Conservation (phyloP, 1,140 invertebrate genomes). For the Brachionus koreanus region DNA sequence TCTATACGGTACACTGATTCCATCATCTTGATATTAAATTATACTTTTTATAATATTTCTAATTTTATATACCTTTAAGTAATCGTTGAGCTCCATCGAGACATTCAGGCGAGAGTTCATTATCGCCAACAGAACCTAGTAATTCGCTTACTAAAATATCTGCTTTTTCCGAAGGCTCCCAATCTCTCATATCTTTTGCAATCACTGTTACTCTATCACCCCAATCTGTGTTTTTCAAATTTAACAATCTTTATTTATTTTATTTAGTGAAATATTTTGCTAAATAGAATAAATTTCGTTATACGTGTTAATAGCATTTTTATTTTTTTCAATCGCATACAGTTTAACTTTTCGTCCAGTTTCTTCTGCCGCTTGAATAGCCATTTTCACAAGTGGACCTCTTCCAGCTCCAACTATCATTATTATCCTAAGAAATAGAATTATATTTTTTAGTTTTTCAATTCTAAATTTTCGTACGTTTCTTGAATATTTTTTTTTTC, state of each 20-base stretch:
- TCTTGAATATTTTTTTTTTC: constrained; percentile 59
- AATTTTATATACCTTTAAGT: constrained; percentile 66
- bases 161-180: constrained; percentile 72
- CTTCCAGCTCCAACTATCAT: constrained; percentile 71
- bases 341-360: constrained; percentile 59
- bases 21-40: constrained; percentile 64
- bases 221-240: constrained; percentile 77
- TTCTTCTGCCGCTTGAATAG: constrained; percentile 70
- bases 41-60: neutral
- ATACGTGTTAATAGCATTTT: constrained; percentile 84
- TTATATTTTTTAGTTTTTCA: neutral
- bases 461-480: constrained; percentile 53
- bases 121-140: constrained; percentile 94
- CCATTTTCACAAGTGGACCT: constrained; percentile 82
- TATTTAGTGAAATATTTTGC: neutral
- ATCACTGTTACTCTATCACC: constrained; percentile 62
- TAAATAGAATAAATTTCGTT: constrained; percentile 47
- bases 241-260: constrained; percentile 63
- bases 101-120: constrained; percentile 97
- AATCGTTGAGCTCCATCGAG: constrained; percentile 86
- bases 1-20: constrained; percentile 82
- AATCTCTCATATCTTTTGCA: constrained; percentile 71
- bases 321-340: constrained; percentile 96
- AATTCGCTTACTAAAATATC: constrained; percentile 96
- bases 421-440: constrained; percentile 47